phyloP scores from a whole-genome alignment of 2,797 vertebrate genomes.

The Merluccius polli region DNA sequence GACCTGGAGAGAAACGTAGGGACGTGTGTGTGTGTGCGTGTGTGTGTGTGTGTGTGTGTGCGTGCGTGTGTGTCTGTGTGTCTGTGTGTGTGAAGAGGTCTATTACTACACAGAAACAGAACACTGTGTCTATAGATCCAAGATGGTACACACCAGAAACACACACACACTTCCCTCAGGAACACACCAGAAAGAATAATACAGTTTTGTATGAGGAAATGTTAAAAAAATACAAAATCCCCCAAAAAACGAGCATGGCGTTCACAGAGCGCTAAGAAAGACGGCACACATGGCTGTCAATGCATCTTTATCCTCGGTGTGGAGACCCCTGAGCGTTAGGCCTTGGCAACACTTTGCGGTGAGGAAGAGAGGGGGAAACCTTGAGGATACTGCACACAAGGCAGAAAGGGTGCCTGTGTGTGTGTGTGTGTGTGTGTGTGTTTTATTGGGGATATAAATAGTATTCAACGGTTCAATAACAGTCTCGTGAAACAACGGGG shows the following conservation, averaged over 20 bases:
- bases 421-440: conserved; percentile 32
- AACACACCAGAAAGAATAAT: conserved; percentile 7
- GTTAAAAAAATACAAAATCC: background rate
- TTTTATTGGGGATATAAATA: conserved; percentile 56
- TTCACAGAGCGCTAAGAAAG: conserved; percentile 29
- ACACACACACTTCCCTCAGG: background rate
- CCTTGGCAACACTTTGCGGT: conserved; percentile 33
- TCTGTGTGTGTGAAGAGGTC: background rate
- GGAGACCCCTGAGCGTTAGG: conserved; percentile 39
- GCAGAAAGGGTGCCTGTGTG: conserved; percentile 32
- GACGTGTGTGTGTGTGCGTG: background rate
- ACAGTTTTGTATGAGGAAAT: background rate
- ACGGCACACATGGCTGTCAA: conserved; percentile 30
- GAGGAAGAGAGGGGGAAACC: conserved; percentile 34
- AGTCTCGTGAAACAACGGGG: conserved; percentile 38
- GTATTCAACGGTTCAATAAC: conserved; percentile 54
- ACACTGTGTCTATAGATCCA: conserved; percentile 6
- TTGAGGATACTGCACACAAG: conserved; percentile 46
- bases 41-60: background rate
- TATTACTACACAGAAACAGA: conserved; percentile 29
- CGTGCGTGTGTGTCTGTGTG: conserved; percentile 14
- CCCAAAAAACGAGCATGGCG: conserved; percentile 14
- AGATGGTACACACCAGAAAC: background rate
- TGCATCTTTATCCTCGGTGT: conserved; percentile 48
- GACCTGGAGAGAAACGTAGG: background rate